phyloP scores from a whole-genome alignment of 2,888 invertebrate species.

The Stenodera caucasica region DNA sequence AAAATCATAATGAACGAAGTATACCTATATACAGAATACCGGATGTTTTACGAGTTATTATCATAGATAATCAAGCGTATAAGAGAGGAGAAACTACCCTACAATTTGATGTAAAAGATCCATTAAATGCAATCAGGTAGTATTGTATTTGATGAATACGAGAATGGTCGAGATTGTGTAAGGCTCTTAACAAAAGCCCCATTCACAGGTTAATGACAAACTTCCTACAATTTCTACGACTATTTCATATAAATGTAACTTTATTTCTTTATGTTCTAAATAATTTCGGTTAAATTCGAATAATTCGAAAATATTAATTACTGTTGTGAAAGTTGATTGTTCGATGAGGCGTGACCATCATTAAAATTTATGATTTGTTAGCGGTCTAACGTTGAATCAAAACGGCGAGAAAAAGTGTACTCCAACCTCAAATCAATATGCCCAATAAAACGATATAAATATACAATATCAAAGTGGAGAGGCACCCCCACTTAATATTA shows the following conservation, averaged over 20 bases:
- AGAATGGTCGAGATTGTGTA: neutral
- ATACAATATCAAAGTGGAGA: conserved; percentile 54
- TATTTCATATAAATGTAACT: too few species aligned
- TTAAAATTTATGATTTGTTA: conserved; percentile 5
- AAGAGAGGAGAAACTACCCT: neutral
- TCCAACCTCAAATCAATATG: conserved; percentile 48
- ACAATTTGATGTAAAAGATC: neutral
- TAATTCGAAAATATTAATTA: too few species aligned
- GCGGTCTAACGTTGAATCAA: conserved; percentile 32
- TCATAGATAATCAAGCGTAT: neutral
- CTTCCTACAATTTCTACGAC: neutral
- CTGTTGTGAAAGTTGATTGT: too few species aligned
- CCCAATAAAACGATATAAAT: conserved; percentile 57
- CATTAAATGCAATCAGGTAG: conserved; percentile 2
- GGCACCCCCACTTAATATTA: conserved; percentile 44
- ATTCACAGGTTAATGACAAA: neutral
- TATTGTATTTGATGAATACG: neutral
- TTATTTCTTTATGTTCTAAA: too few species aligned
- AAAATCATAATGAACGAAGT: too few species aligned
- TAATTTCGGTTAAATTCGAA: too few species aligned
- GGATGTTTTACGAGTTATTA: neutral
- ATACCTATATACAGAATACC: neutral
- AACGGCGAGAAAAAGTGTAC: conserved; percentile 42
- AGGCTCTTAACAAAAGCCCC: neutral
- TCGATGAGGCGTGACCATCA: conserved; percentile 4